Evolutionary conservation across 2,797 vertebrate species (phyloP), one percentile per base, ranked within the genome.

Genomic region (Macropus fuliginosus): DNA sequence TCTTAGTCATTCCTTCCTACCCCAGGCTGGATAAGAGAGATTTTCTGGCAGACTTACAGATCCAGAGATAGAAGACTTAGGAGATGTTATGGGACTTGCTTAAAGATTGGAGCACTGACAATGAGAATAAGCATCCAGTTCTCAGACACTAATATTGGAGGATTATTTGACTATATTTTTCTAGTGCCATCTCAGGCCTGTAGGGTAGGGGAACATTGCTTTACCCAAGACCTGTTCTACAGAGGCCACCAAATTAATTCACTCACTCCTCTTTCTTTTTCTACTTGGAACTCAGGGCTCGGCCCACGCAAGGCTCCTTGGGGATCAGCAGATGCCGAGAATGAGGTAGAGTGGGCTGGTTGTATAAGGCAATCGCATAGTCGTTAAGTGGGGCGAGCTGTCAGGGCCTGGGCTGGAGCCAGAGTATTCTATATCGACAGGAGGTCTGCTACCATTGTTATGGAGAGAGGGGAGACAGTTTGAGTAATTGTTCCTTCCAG

Each of bases 401-500:
- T 91, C 90, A 91, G 90, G 34, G 29, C 31, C 54, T 91, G 52
- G 90, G 28, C 90, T 91, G 29, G 90, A 91, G 90, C 54, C 90
- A 91, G 90, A 29, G 12, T 90, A 90, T 50, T 27, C 90, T 54
- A 54, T 55, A 91, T 91, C 50, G 29, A 91, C 90, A 91, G 90
- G 50, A 55, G 54, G 90, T 55, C 50, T 55, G 50, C 90, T 54
- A 91, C 90, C 90, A 55, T 91, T 91, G 90, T 91, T 29, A 34
- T 54, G 50, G 90, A 54, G 90, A 55, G 90, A 54, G 74, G 90
- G 90, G 54, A 91, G 90, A 91, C 52, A 91, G 90, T 55, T 91
- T 55, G 90, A 91, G 18, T 91, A 91, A 91, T 91, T 91, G 90
- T 55, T 91, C 50, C 5, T 55, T 91, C 52, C 90, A 31, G 54